Conservation (phyloP, 2,888 invertebrate species). For the Abscondita cerata region DNA sequence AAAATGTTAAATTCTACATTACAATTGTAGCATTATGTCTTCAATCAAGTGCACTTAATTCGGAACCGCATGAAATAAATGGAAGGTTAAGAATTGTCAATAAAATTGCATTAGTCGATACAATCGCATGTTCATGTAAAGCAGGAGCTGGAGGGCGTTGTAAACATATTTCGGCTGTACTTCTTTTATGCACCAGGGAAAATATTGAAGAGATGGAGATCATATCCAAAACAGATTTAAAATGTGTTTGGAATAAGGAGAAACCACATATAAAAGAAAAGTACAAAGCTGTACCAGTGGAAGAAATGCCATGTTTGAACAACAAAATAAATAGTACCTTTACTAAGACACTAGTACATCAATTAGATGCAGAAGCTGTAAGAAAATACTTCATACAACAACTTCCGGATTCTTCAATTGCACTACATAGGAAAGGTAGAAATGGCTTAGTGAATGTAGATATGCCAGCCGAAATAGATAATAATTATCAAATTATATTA, state of each 20-base stretch:
- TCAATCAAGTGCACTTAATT: neutral
- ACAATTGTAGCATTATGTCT: neutral
- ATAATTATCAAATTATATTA: too few relatives aligned
- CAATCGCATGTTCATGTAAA: too few relatives aligned
- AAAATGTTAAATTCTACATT: too few relatives aligned
- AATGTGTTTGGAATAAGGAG: neutral
- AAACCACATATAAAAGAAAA: neutral
- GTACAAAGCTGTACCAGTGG: neutral
- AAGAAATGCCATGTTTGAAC: neutral
- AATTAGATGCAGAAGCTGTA: neutral
- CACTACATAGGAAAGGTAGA: too few relatives aligned
- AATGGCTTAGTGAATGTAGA: too few relatives aligned
- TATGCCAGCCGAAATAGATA: too few relatives aligned
- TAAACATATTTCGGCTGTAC: too few relatives aligned
- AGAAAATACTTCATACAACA: neutral
- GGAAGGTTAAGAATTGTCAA: neutral
- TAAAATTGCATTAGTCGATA: neutral
- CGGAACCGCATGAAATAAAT: neutral
- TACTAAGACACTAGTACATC: neutral
- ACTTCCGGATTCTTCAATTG: too few relatives aligned
- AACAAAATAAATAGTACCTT: neutral
- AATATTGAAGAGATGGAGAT: neutral
- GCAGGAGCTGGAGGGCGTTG: too few relatives aligned
- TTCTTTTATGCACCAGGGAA: neutral
- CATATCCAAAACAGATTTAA: neutral